phyloP scores from a whole-genome alignment of 2,797 vertebrate genomes.

The Distichodus sexfasciatus region DNA sequence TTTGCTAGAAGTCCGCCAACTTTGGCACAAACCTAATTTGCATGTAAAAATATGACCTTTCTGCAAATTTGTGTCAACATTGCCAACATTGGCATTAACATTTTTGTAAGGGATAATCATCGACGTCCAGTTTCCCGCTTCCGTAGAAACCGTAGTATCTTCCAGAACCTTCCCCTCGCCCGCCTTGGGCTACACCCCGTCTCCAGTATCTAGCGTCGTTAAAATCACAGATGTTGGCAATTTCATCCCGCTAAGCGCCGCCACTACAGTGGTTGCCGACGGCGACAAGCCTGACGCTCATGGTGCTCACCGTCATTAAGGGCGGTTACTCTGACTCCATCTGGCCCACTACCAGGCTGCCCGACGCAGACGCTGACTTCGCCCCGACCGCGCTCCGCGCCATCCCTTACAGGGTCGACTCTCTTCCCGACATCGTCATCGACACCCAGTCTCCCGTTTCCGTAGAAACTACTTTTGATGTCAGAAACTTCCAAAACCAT shows the following conservation, averaged over 20 bases:
- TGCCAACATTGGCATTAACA: too few species aligned
- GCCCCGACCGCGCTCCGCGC: not conserved
- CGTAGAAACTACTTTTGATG: not conserved
- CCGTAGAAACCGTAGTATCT: not conserved
- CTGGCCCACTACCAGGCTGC: conserved; percentile 12
- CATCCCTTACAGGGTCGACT: not conserved
- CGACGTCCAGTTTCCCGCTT: not conserved
- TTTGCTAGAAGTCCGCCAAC: too few species aligned
- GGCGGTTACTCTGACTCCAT: conserved; percentile 45
- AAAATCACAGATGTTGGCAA: conserved; percentile 18
- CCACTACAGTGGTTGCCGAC: conserved; percentile 30
- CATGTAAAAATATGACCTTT: too few species aligned
- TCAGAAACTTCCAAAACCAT: not conserved
- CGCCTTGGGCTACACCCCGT: not conserved
- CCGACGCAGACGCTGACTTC: too few species aligned
- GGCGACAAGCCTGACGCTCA: not conserved
- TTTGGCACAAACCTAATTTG: too few species aligned
- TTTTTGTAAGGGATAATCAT: too few species aligned
- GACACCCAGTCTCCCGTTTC: not conserved
- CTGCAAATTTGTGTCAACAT: too few species aligned
- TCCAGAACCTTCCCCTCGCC: not conserved
- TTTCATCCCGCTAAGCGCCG: conserved; percentile 44
- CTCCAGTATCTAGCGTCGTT: not conserved
- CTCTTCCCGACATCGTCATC: conserved; percentile 35
- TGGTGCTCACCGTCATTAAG: conserved; percentile 58